Percentiles rank a stretch among this genome's conserved stretches.
phyloP scores from a whole-genome alignment of 2,113 vertebrate genomes.

The Corapipo altera region DNA sequence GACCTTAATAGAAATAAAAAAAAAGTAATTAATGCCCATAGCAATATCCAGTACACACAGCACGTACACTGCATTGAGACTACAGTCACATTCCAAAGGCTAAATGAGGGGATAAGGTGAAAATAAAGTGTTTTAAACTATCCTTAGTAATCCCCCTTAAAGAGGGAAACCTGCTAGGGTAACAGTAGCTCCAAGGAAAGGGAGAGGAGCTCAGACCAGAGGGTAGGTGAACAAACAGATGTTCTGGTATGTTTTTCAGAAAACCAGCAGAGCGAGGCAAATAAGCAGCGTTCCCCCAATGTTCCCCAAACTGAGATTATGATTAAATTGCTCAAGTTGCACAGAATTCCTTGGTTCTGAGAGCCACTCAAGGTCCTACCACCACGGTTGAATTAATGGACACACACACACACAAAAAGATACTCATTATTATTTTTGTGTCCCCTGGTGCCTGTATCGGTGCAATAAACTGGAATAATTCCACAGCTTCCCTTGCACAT shows the following conservation, averaged over 20 bases:
- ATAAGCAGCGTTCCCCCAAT: accelerated
- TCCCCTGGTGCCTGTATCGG: too few species aligned
- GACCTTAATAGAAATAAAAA: neutral
- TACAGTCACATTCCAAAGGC: neutral
- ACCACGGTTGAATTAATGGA: neutral
- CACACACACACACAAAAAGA: neutral
- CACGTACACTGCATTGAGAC: too few species aligned
- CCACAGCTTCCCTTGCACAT: neutral
- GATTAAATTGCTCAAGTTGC: neutral
- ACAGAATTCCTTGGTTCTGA: neutral
- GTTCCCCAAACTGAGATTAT: neutral
- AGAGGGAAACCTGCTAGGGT: neutral
- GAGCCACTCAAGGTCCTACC: neutral
- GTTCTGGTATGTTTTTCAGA: neutral
- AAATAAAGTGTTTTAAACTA: neutral
- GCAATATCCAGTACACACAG: too few species aligned
- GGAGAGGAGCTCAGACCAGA: neutral
- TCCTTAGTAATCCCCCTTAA: neutral
- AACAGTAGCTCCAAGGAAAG: neutral
- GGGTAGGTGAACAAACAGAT: neutral
- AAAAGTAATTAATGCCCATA: neutral
- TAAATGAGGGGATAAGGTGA: neutral
- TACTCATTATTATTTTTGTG: neutral
- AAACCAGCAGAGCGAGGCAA: neutral
- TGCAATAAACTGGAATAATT: neutral